A percentile compares a stretch with the other conserved stretches of the same genome.
These are phyloP conservation scores for Nomia melanderi DNA, from an alignment of 1,140 invertebrate genomes.

Conservation along the genomic window DNA sequence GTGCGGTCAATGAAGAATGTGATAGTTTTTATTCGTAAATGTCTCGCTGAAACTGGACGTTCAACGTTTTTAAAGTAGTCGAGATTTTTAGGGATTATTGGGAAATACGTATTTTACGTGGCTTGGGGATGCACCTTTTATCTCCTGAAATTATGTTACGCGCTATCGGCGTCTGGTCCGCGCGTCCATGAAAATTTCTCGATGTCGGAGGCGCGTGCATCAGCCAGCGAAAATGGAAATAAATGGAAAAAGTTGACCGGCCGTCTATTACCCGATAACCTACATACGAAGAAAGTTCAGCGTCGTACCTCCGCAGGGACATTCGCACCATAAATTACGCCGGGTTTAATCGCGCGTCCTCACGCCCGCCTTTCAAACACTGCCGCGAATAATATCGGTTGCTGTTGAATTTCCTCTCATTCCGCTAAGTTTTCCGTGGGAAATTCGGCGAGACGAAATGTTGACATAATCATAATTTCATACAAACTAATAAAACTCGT, in stretches of 20 bases:
- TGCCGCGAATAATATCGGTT: background rate
- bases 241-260: slow-evolving; percentile 64
- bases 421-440: background rate
- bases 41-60: too few relatives aligned
- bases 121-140: background rate
- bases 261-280: slow-evolving; percentile 63
- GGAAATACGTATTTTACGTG: background rate
- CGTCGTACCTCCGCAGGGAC: slow-evolving; percentile 23
- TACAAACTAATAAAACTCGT: too few relatives aligned
- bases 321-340: slow-evolving; percentile 24
- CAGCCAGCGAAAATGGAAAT: slow-evolving; percentile 52
- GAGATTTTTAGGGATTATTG: background rate
- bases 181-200: slow-evolving; percentile 3
- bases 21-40: too few relatives aligned
- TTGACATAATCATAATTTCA: too few relatives aligned
- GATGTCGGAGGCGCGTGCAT: background rate
- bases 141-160: background rate
- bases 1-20: too few relatives aligned
- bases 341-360: slow-evolving; percentile 28
- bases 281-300: slow-evolving; percentile 60
- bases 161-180: background rate
- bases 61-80: background rate
- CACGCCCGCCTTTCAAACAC: background rate
- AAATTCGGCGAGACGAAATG: too few relatives aligned
- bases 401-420: slow-evolving; percentile 13